A percentile compares a stretch with the other conserved stretches of the same genome.
Evolutionary conservation across 2,888 invertebrate genomes (phyloP).

Genomic region (Dyspetes luteomarginatus): DNA sequence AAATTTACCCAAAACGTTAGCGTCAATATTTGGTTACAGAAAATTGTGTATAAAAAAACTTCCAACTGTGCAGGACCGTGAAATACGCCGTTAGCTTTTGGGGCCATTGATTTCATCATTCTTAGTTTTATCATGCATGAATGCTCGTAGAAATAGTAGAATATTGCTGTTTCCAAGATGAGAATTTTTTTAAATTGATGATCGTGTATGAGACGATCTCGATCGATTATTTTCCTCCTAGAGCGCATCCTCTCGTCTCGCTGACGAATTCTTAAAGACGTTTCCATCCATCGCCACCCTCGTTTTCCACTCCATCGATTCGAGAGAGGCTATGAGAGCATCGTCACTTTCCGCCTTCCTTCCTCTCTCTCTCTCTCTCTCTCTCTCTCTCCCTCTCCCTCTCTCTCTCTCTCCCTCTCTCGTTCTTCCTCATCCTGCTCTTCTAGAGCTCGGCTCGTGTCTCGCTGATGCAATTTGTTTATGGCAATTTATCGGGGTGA

Average conservation of each 20-base stretch:
- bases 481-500: constrained; percentile 62
- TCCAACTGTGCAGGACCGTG: too few relatives aligned
- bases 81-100: too few relatives aligned
- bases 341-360: constrained; percentile 11
- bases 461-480: constrained; percentile 63
- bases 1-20: too few relatives aligned
- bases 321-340: constrained; percentile 11
- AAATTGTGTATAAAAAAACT: too few relatives aligned
- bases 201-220: background rate
- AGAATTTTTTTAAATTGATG: background rate
- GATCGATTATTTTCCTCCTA: constrained; percentile 1
- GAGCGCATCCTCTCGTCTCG: background rate
- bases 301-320: constrained; percentile 46
- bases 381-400: background rate
- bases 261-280: constrained; percentile 9
- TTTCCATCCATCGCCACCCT: constrained; percentile 44
- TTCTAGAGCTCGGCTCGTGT: constrained; percentile 12
- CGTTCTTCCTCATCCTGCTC: background rate
- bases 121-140: background rate
- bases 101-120: too few relatives aligned
- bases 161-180: background rate
- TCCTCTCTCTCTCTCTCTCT: background rate
- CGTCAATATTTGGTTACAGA: too few relatives aligned
- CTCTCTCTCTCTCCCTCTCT: background rate
- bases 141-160: background rate